Conservation (phyloP, 2,888 invertebrate genomes). For the Lepetodrilus schrolli region DNA sequence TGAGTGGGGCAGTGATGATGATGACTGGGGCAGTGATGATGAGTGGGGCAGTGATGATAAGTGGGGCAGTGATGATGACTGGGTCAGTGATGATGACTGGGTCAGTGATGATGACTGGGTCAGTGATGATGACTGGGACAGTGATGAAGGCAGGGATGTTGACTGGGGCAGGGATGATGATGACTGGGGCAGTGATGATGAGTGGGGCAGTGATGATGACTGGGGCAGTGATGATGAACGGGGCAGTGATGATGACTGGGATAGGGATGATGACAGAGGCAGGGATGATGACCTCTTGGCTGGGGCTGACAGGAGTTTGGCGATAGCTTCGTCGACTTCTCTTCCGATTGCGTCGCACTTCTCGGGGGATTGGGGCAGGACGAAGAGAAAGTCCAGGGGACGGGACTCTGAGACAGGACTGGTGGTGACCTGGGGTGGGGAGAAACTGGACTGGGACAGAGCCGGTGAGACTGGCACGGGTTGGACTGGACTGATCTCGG, state of each 20-base stretch:
- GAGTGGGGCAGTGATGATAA: no score
- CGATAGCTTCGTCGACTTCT: background rate
- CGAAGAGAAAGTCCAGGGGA: background rate
- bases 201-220: no score
- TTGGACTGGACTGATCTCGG: background rate
- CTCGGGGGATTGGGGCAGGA: no score
- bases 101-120: no score
- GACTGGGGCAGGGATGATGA: background rate
- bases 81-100: no score
- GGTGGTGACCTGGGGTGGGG: no score
- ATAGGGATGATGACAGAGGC: background rate
- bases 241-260: no score
- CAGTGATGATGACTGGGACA: background rate
- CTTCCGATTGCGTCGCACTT: background rate
- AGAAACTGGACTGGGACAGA: background rate
- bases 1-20: background rate
- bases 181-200: background rate
- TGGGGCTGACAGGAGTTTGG: background rate
- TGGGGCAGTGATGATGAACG: no score
- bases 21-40: no score
- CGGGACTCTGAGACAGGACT: background rate
- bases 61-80: no score
- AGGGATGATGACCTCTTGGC: background rate
- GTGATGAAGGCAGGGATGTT: no score
- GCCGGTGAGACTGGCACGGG: background rate